These are phyloP conservation scores for Coenobita brevimanus DNA, from an alignment of 1,140 invertebrate species.

Conservation along the genomic window DNA sequence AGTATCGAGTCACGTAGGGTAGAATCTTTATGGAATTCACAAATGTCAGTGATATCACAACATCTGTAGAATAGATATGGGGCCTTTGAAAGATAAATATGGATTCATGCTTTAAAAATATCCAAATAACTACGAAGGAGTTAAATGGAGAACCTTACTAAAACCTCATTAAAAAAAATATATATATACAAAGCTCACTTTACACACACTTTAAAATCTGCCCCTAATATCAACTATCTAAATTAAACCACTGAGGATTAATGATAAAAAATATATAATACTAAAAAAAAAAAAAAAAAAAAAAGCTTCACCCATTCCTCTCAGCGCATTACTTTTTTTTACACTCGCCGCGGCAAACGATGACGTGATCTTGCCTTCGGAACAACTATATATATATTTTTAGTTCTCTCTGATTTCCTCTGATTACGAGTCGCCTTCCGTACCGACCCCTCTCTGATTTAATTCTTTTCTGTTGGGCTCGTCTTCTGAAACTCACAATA, in stretches of 20 bases:
- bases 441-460: no score
- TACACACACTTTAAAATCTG: slow-evolving; percentile 55
- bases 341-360: no score
- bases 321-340: slow-evolving; percentile 46
- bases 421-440: no score
- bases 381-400: no score
- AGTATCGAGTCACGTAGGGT: slow-evolving; percentile 45
- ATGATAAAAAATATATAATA: neutral
- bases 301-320: slow-evolving; percentile 54
- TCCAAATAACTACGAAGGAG: slow-evolving; percentile 45
- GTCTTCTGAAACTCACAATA: no score
- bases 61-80: slow-evolving; percentile 58
- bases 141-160: slow-evolving; percentile 31
- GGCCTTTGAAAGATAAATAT: slow-evolving; percentile 63
- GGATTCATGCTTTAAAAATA: slow-evolving; percentile 19
- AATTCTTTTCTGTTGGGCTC: no score
- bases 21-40: slow-evolving; percentile 33
- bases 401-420: no score
- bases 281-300: slow-evolving; percentile 18
- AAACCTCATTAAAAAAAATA: slow-evolving; percentile 41
- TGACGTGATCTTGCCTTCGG: no score
- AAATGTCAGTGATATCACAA: slow-evolving; percentile 32
- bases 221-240: slow-evolving; percentile 51
- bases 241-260: slow-evolving; percentile 25
- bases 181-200: slow-evolving; percentile 52